These are phyloP conservation scores for Mya arenaria DNA, from an alignment of 1,140 invertebrate species.

Conservation along the genomic window DNA sequence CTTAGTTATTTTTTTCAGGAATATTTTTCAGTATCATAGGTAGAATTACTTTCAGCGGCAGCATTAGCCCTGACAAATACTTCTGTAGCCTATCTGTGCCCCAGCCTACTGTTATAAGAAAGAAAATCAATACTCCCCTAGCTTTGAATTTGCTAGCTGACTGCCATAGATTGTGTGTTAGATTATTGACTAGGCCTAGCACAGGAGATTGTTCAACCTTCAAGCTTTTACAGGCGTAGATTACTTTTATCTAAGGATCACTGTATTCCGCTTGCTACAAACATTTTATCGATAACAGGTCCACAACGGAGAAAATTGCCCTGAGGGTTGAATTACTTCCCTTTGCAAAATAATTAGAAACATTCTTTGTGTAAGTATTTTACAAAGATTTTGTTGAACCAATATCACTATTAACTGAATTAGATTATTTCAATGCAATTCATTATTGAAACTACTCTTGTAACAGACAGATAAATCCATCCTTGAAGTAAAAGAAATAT, in stretches of 20 bases:
- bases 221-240: constrained; percentile 37
- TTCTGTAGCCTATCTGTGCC: constrained; percentile 9
- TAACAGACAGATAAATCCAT: too few relatives aligned
- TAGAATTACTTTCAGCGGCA: neutral
- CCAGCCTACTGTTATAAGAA: constrained; percentile 38
- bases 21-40: neutral
- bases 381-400: too few relatives aligned
- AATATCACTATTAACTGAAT: too few relatives aligned
- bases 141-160: constrained; percentile 57
- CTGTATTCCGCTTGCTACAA: neutral
- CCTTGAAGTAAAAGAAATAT: too few relatives aligned
- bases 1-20: neutral
- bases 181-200: constrained; percentile 54
- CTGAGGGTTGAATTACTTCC: too few relatives aligned
- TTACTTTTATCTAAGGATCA: constrained; percentile 47
- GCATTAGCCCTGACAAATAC: neutral
- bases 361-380: too few relatives aligned
- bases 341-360: too few relatives aligned
- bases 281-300: neutral
- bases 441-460: too few relatives aligned
- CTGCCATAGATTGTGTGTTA: constrained; percentile 57
- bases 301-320: neutral
- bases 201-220: constrained; percentile 51
- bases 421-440: too few relatives aligned
- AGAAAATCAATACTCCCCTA: constrained; percentile 53